phyloP scores from a whole-genome alignment of 1,140 invertebrate species.

The Drosophila azteca region DNA sequence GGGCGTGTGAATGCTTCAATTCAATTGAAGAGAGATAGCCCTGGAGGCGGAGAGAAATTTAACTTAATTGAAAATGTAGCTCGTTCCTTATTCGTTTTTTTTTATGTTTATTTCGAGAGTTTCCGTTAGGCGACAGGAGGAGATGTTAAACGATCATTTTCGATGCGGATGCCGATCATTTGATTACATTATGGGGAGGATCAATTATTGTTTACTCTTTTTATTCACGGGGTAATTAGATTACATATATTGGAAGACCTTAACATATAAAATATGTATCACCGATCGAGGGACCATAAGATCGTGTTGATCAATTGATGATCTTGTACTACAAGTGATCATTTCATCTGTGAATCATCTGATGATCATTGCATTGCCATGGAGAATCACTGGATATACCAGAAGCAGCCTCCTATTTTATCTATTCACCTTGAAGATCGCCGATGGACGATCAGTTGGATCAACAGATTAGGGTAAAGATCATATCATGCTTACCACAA shows the following conservation, averaged over 20 bases:
- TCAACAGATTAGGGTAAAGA: not conserved
- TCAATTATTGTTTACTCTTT: slow-evolving; percentile 42
- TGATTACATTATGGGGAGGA: slow-evolving; percentile 30
- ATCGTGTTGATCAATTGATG: no score
- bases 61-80: slow-evolving; percentile 74
- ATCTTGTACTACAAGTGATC: no score
- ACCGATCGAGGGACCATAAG: no score
- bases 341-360: no score
- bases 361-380: no score
- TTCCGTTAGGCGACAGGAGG: slow-evolving; percentile 42
- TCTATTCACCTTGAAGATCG: no score
- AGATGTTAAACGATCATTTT: slow-evolving; percentile 30
- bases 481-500: not conserved
- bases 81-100: slow-evolving; percentile 33
- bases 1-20: slow-evolving; percentile 74
- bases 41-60: slow-evolving; percentile 44
- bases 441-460: no score
- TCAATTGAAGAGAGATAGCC: slow-evolving; percentile 32
- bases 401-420: no score
- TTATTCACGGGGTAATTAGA: slow-evolving; percentile 29
- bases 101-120: slow-evolving; percentile 48
- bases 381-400: no score
- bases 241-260: slow-evolving; percentile 8
- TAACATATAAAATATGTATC: not conserved
- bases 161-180: slow-evolving; percentile 37